Evolutionary conservation across 1,140 invertebrate genomes (phyloP), one percentile per base, ranked within the genome.

Genomic region (Drosophila nikananu): DNA sequence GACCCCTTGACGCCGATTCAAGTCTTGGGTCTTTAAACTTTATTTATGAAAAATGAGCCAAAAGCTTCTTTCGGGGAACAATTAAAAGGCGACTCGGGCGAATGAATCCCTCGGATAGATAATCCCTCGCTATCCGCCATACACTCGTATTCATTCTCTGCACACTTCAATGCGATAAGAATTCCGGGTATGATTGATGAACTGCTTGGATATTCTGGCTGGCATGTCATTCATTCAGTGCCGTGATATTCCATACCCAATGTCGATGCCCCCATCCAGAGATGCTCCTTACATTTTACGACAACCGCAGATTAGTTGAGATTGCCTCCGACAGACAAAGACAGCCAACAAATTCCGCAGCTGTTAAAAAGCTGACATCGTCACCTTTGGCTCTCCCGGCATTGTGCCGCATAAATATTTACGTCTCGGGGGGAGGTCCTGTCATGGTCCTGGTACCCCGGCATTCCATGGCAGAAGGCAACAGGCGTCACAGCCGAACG

Each of bases 281-380:
- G 44, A 51, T 9, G 54, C 49, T 60, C 37, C 65, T 74, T 77
- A 74, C 62, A 89, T 81, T 84, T 87, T 84, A 84, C 79, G 81
- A 73, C 84, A 78, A 89, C 84, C 81, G 73, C 84, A 87, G 84
- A 87, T 87, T 87, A 87, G 84, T 84, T 89, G 81, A 83, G 83
- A 87, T 87, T 87, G 76, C 80, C 70, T 30, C 51, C 71, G 62
- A 78, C 64, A 77, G 73, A 80, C 44, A 67, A 83, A 89, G 77
- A 87, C 81, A 87, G 77, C 55, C 84, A 78, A 89, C 81, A 87
- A 87, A 87, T 87, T 89, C 84, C 86, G 65, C 78, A 90, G 81
- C 81, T 90, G 86, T 90, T 89, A 90, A 89, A 89, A 90, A 90
- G 86, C 86, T 81, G 83, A 90, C 86, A 84, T 81, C 84, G 86